These are phyloP conservation scores for Huso huso DNA, from an alignment of 2,797 vertebrate genomes.

Conservation along the genomic window DNA sequence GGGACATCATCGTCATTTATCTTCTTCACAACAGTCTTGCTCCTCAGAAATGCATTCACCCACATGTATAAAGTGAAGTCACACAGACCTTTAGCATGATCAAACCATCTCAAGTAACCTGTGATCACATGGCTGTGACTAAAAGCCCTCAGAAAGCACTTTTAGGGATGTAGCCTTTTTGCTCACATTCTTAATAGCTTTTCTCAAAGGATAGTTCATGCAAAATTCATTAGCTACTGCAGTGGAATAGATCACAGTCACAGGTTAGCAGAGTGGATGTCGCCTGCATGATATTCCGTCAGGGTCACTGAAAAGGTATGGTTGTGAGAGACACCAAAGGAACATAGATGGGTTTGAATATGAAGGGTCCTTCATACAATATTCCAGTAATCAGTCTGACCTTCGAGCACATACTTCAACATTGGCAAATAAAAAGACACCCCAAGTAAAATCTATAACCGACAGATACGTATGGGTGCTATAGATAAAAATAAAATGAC, in stretches of 20 bases:
- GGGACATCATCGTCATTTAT: not conserved
- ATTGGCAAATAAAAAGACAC: too few relatives aligned
- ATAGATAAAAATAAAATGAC: too few relatives aligned
- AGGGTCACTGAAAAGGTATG: conserved; percentile 14
- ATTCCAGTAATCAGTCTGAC: too few relatives aligned
- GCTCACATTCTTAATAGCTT: conserved; percentile 40
- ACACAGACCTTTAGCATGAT: conserved; percentile 26
- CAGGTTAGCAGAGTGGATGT: conserved; percentile 17
- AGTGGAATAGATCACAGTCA: conserved; percentile 33
- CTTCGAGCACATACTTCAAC: too few relatives aligned
- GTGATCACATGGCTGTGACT: conserved; percentile 34
- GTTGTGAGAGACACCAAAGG: conserved; percentile 4
- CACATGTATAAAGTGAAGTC: conserved; percentile 22
- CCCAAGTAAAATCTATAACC: too few relatives aligned
- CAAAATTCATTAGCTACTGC: conserved; percentile 45
- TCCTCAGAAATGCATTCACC: conserved; percentile 13
- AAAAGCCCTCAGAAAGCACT: conserved; percentile 35
- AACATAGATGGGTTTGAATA: conserved; percentile 12
- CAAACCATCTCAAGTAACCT: conserved; percentile 38
- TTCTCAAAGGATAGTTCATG: conserved; percentile 42
- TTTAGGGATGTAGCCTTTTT: conserved; percentile 28
- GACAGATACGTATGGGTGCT: too few relatives aligned
- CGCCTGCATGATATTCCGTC: conserved; percentile 20
- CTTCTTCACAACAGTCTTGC: conserved; percentile 2
- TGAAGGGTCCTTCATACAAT: conserved; percentile 14